Evolutionary conservation across 2,888 invertebrate species (phyloP).

Genomic region (Drosophila kuntzei): DNA sequence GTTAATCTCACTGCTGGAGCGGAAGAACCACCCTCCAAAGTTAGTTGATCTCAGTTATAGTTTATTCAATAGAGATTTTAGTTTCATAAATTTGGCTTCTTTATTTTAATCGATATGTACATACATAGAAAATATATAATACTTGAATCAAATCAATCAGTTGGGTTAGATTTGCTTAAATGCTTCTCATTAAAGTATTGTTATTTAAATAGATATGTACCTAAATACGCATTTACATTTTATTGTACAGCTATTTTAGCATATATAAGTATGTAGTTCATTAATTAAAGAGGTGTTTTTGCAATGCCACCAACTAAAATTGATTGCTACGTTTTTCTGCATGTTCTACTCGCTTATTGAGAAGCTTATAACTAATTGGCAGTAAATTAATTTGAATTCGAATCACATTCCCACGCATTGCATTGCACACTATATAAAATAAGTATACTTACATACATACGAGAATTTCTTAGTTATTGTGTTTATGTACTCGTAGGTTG

Average conservation of each 20-base stretch:
- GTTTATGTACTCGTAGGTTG: constrained; percentile 8
- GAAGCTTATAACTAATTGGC: constrained; percentile 37
- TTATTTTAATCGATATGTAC: constrained; percentile 28
- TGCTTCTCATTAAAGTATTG: constrained; percentile 4
- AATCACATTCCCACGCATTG: constrained; percentile 29
- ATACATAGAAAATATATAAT: constrained; percentile 7
- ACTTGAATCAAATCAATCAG: constrained; percentile 15
- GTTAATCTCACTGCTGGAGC: constrained; percentile 86
- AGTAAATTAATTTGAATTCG: constrained; percentile 31
- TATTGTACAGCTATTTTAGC: constrained; percentile 13
- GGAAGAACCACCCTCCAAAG: constrained; percentile 85
- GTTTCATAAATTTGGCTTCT: constrained; percentile 3
- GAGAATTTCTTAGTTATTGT: not conserved
- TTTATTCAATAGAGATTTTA: constrained; percentile 33
- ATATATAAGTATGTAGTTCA: constrained; percentile 23
- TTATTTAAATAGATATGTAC: not conserved
- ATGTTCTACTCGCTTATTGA: constrained; percentile 41
- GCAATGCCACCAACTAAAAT: constrained; percentile 11
- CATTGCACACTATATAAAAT: constrained; percentile 37
- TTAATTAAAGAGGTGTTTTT: constrained; percentile 12
- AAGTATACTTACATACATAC: constrained; percentile 12
- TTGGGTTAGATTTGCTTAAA: constrained; percentile 38
- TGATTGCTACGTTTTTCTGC: constrained; percentile 39
- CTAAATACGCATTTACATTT: constrained; percentile 11
- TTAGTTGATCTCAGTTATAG: constrained; percentile 79